A percentile compares a stretch with the other conserved stretches of the same genome.
phyloP scores from a whole-genome alignment of 2,113 vertebrate genomes.

The Oncorhynchus tshawytscha region DNA sequence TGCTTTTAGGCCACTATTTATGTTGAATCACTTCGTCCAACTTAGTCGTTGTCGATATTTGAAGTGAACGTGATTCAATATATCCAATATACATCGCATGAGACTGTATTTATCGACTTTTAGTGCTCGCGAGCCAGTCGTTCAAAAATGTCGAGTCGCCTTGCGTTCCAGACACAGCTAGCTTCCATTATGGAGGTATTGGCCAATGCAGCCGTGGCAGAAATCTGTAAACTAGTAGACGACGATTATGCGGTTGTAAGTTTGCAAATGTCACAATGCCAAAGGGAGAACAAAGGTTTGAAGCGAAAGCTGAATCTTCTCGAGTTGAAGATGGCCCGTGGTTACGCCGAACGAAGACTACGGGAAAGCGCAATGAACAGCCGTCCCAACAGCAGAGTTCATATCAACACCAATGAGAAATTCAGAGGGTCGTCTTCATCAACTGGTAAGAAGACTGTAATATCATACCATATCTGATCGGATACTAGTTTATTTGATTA shows the following conservation, averaged over 20 bases:
- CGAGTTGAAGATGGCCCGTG: conserved; percentile 50
- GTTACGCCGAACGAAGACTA: conserved; percentile 41
- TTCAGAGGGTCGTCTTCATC: conserved; percentile 27
- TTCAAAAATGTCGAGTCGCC: conserved; percentile 44
- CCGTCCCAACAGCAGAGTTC: conserved; percentile 30
- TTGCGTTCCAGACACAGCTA: conserved; percentile 57
- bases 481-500: background rate
- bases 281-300: conserved; percentile 52
- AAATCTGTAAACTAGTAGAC: conserved; percentile 58
- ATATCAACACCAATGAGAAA: conserved; percentile 46
- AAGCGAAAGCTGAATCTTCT: conserved; percentile 51
- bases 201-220: conserved; percentile 60
- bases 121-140: too few species aligned
- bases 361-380: conserved; percentile 38
- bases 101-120: too few species aligned
- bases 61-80: too few species aligned
- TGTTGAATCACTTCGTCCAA: too few species aligned
- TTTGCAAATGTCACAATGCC: conserved; percentile 37
- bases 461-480: background rate
- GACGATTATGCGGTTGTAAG: conserved; percentile 46
- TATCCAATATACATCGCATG: too few species aligned
- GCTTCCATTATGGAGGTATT: conserved; percentile 62
- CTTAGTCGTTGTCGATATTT: too few species aligned
- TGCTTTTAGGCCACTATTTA: too few species aligned
- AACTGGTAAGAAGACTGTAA: conserved; percentile 29